Percentiles rank a stretch among this genome's conserved stretches.
Conservation (phyloP, 2,113 vertebrate genomes). For the Pseudonaja textilis region DNA sequence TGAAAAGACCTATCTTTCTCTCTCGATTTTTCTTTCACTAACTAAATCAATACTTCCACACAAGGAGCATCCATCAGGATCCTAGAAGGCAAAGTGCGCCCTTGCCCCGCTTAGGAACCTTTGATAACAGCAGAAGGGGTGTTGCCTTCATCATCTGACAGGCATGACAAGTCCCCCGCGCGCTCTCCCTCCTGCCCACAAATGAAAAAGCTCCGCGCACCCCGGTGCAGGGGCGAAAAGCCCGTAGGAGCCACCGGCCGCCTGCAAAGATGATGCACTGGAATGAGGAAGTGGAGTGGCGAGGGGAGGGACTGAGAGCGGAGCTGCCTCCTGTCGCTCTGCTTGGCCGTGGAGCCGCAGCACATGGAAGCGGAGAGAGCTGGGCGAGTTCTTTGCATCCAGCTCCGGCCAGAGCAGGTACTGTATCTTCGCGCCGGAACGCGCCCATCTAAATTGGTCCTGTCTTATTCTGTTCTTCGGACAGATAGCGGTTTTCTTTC, state of each 20-base stretch:
- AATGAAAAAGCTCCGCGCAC: background rate
- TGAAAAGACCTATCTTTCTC: background rate
- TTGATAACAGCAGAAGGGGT: background rate
- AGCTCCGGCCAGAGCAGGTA: slow-evolving; percentile 88
- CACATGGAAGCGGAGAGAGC: slow-evolving; percentile 84
- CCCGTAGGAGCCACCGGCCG: background rate
- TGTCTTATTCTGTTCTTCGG: background rate
- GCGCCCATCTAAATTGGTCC: background rate
- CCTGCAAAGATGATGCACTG: slow-evolving; percentile 80
- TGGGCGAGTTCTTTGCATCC: slow-evolving; percentile 83
- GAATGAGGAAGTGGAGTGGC: slow-evolving; percentile 89
- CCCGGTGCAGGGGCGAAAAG: background rate
- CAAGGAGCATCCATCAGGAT: background rate
- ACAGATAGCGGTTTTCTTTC: background rate
- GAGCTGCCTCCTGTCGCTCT: slow-evolving; percentile 69
- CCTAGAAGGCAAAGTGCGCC: background rate
- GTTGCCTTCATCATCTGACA: slow-evolving; percentile 5
- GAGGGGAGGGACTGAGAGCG: slow-evolving; percentile 82
- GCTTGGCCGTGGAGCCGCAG: slow-evolving; percentile 72
- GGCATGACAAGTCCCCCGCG: background rate
- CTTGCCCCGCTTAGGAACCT: background rate
- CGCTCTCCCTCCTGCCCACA: background rate
- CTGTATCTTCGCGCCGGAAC: background rate
- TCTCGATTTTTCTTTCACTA: background rate
- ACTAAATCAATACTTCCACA: background rate